Conservation (phyloP, 2,113 vertebrate genomes). For the Gobius niger region DNA sequence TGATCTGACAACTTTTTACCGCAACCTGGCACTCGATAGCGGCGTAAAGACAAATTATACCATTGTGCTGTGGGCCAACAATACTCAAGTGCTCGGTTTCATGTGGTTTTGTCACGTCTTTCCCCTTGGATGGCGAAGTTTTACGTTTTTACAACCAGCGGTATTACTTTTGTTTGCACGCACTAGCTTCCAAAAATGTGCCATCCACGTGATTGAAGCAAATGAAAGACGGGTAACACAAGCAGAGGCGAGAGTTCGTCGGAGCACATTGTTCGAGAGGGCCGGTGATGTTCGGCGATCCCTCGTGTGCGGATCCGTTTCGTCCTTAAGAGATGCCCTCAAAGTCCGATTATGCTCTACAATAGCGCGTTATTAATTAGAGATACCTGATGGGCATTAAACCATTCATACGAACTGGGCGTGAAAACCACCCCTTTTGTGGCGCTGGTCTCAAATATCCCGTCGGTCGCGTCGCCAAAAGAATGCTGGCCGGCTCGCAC, state of each 20-base stretch:
- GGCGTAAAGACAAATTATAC: neutral
- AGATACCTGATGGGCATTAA: neutral
- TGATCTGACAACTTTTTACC: neutral
- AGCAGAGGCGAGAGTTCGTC: neutral
- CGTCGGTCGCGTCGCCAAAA: constrained; percentile 13
- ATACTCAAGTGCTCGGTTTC: constrained; percentile 1
- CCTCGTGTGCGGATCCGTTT: constrained; percentile 5
- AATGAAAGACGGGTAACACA: neutral
- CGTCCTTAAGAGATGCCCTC: constrained; percentile 3
- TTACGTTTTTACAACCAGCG: neutral
- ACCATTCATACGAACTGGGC: constrained; percentile 16
- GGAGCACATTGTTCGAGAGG: neutral
- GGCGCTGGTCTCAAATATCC: constrained; percentile 21
- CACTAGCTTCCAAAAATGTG: constrained; percentile 3
- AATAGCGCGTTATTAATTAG: neutral
- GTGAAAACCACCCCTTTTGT: constrained; percentile 13
- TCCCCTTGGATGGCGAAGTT: neutral
- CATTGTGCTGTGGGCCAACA: neutral
- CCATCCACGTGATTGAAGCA: neutral
- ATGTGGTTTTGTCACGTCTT: neutral
- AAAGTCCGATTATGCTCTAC: neutral
- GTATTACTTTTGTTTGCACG: neutral
- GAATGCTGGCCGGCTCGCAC: constrained; percentile 35
- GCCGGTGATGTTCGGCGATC: neutral
- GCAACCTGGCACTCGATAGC: neutral